phyloP scores from a whole-genome alignment of 2,113 vertebrate genomes.

The Murina feae region DNA sequence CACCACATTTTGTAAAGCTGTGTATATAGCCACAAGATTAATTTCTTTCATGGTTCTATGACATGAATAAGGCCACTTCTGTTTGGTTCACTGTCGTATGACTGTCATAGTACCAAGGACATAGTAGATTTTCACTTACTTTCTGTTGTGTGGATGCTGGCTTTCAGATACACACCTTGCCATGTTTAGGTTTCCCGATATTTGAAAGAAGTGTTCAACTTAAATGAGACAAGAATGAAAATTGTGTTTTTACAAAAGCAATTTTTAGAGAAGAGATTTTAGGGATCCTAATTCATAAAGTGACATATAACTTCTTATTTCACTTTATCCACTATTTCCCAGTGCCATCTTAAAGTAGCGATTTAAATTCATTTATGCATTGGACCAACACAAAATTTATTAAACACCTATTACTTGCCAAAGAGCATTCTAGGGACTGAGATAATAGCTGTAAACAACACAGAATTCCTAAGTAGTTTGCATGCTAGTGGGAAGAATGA shows the following conservation, averaged over 20 bases:
- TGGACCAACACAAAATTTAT: background rate
- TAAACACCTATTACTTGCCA: background rate
- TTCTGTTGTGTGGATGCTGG: background rate
- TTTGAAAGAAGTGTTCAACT: constrained; percentile 12
- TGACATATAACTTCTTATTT: background rate
- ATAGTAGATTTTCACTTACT: background rate
- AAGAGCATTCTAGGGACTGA: background rate
- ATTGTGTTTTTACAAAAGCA: constrained; percentile 13
- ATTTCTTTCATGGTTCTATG: background rate
- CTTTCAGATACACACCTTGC: background rate
- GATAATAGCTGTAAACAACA: background rate
- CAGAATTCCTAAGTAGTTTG: background rate
- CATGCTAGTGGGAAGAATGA: background rate
- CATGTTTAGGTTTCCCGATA: background rate
- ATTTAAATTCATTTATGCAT: background rate
- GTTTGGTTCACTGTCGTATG: background rate
- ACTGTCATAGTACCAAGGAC: background rate
- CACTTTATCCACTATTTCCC: background rate
- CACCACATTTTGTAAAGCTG: background rate
- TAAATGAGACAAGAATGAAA: background rate
- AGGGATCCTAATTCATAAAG: background rate
- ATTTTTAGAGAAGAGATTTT: background rate
- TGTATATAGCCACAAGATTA: background rate
- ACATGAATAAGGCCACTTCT: background rate
- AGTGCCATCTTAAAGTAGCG: background rate